Evolutionary conservation across 2,113 vertebrate genomes (phyloP), one percentile per base, ranked within the genome.

Genomic region (Toxostoma redivivum): DNA sequence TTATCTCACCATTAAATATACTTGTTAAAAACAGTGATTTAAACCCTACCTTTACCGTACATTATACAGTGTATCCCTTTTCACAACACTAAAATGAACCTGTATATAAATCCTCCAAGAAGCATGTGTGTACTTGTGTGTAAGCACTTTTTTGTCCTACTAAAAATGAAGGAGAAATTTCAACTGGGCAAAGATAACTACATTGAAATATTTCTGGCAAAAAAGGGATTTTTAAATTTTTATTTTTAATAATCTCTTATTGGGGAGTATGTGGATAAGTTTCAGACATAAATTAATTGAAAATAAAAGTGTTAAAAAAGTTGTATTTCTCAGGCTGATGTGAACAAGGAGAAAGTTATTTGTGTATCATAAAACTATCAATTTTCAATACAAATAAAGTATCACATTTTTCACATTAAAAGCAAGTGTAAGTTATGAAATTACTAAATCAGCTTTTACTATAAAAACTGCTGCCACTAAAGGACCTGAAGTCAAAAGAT

Each of bases 71-170:
- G 13, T 56, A 37, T 50, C 45, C 50, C 21, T 74, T 87, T n/a
- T 88, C 17, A 53, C 4, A 66, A 10, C 15, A 24, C 12, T 67
- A 48, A 82, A 88, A 85, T 22, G 4, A 11, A 86, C 7, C 10
- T 45, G 9, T 42, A 23, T 33, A 65, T 54, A 66, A 86, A 90
- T 25, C 4, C 13, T 81, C 27, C 64, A 60, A 14, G 9, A 78
- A 73, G 7, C 16, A 11, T 5, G 3, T 9, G 2, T 22, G 20
- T 70, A 19, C 1, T 40, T 62, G 1, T 50, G 15, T 35, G 2
- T 27, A 42, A 42, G 27, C 9, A 17, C 4, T 17, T 42, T 62
- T 33, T 64, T 47, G 28, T 40, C 19, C 17, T 25, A 27, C 9
- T 53, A 23, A 74, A 88, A 70, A 54, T 18, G 7, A 24, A 70